A percentile compares a stretch with the other conserved stretches of the same genome.
phyloP scores from a whole-genome alignment of 2,113 vertebrate genomes.

The Oncorhynchus nerka region DNA sequence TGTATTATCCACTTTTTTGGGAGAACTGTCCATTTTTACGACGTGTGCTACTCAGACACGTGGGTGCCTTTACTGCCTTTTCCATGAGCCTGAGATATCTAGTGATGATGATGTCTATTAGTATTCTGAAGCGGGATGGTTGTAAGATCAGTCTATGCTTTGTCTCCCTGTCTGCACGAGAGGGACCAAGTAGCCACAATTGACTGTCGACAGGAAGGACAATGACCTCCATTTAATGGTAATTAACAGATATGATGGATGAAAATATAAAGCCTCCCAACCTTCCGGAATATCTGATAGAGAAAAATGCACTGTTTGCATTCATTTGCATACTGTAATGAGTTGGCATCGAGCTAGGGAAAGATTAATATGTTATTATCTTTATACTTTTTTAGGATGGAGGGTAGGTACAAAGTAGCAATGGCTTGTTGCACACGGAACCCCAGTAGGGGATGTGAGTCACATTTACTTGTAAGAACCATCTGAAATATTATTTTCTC shows the following conservation, averaged over 20 bases:
- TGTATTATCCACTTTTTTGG: too few relatives aligned
- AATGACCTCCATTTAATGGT: conserved; percentile 13
- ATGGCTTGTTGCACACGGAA: background rate
- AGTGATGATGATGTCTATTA: background rate
- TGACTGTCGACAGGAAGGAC: conserved; percentile 8
- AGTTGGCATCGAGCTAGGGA: conserved; percentile 8
- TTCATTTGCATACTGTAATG: conserved; percentile 43
- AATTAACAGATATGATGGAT: conserved; percentile 11
- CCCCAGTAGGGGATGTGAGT: background rate
- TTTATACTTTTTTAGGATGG: background rate
- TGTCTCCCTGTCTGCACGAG: background rate
- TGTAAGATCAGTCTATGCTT: background rate
- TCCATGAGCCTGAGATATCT: background rate
- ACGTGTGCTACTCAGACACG: too few relatives aligned
- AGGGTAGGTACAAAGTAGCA: background rate
- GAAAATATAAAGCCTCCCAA: background rate
- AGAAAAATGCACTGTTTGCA: background rate
- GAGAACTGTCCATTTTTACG: too few relatives aligned
- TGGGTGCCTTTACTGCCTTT: background rate
- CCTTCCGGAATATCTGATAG: background rate
- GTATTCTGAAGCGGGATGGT: background rate
- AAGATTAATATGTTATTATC: conserved; percentile 27
- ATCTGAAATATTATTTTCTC: background rate
- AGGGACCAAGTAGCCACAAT: conserved; percentile 8
- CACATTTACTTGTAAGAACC: background rate